Evolutionary conservation across 2,797 vertebrate genomes (phyloP).

Genomic region (Oreonectes daqikongensis): DNA sequence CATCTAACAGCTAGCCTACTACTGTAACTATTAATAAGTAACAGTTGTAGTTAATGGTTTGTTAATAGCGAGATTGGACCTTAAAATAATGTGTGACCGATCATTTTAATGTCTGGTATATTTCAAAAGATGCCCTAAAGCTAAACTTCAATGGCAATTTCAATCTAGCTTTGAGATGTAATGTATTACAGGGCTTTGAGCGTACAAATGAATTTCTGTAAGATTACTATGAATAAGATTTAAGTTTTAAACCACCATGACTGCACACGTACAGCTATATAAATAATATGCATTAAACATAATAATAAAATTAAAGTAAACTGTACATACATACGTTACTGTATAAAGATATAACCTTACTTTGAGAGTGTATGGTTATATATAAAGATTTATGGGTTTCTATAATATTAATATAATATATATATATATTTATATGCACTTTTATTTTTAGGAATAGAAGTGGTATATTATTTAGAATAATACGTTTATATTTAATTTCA

Average conservation of each 20-base stretch:
- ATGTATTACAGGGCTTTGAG: conserved; percentile 17
- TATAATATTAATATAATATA: conserved; percentile 73
- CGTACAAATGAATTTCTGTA: conserved; percentile 26
- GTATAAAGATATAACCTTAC: conserved; percentile 71
- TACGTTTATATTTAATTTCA: conserved; percentile 64
- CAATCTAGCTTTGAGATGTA: neutral
- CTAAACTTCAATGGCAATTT: conserved; percentile 24
- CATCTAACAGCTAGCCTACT: too few species aligned
- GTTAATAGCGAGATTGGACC: too few species aligned
- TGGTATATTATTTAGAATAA: conserved; percentile 74
- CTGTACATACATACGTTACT: conserved; percentile 70
- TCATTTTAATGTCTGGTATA: neutral
- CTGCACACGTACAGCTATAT: conserved; percentile 78
- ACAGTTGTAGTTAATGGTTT: too few species aligned
- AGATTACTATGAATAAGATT: conserved; percentile 10
- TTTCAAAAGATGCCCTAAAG: conserved; percentile 27
- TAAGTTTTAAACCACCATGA: conserved; percentile 74
- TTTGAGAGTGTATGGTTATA: conserved; percentile 73
- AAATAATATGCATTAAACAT: conserved; percentile 75
- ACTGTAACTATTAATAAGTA: too few species aligned
- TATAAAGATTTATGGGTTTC: conserved; percentile 75
- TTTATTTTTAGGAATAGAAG: conserved; percentile 54
- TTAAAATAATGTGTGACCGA: too few species aligned
- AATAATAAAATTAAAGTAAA: conserved; percentile 76
- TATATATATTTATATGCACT: conserved; percentile 17